These are phyloP conservation scores for Erebia epiphron DNA, from an alignment of 2,888 invertebrate genomes.

Conservation along the genomic window DNA sequence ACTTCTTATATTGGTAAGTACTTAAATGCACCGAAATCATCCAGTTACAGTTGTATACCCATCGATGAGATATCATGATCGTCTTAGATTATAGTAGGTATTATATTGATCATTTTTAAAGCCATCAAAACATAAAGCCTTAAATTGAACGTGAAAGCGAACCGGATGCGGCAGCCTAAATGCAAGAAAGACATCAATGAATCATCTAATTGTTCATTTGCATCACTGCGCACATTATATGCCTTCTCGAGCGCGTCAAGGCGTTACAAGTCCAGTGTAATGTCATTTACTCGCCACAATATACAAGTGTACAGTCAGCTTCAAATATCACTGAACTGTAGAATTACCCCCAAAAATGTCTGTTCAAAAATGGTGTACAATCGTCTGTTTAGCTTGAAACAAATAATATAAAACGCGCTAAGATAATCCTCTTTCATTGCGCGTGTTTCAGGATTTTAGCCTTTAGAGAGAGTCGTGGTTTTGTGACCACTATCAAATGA, in stretches of 20 bases:
- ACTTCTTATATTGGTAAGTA: too few species aligned
- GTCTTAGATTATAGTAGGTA: too few species aligned
- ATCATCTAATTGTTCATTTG: slow-evolving; percentile 60
- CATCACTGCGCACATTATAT: slow-evolving; percentile 66
- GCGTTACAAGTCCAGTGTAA: slow-evolving; percentile 62
- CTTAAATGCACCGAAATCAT: too few species aligned
- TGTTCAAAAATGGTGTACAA: background rate
- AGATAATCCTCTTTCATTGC: too few species aligned
- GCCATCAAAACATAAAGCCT: slow-evolving; percentile 35
- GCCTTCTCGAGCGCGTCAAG: slow-evolving; percentile 63
- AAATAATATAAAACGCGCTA: too few species aligned
- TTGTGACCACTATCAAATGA: too few species aligned
- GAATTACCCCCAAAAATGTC: background rate
- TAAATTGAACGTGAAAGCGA: slow-evolving; percentile 42
- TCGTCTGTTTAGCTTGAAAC: too few species aligned
- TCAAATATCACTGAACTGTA: background rate
- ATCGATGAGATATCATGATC: too few species aligned
- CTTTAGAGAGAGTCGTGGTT: too few species aligned
- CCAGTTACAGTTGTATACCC: too few species aligned
- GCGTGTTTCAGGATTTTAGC: too few species aligned
- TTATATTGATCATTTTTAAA: background rate
- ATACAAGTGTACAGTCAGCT: slow-evolving; percentile 41
- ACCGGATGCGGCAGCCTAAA: slow-evolving; percentile 47
- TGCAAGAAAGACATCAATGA: slow-evolving; percentile 49
- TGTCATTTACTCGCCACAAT: slow-evolving; percentile 68